A percentile compares a stretch with the other conserved stretches of the same genome.
These are phyloP conservation scores for Malurus splendens DNA, from an alignment of 2,797 vertebrate species.

Conservation along the genomic window DNA sequence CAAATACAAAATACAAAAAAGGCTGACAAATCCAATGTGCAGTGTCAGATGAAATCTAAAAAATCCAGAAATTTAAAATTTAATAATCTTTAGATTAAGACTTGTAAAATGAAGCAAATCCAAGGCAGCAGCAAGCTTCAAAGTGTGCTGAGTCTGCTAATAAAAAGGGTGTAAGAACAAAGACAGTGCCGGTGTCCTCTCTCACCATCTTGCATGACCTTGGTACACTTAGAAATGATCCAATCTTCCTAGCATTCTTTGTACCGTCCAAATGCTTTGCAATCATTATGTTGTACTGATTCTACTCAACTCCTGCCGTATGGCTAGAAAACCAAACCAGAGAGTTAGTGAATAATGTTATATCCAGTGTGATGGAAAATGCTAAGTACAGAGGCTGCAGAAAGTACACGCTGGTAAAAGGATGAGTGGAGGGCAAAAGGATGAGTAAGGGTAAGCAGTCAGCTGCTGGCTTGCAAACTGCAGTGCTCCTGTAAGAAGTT, in stretches of 20 bases:
- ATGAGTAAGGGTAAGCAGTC: constrained; percentile 55
- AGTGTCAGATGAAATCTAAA: constrained; percentile 85
- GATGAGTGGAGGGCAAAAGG: constrained; percentile 43
- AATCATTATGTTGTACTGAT: constrained; percentile 89
- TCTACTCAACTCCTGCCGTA: constrained; percentile 96
- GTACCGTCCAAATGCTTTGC: constrained; percentile 54
- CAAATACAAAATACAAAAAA: constrained; percentile 90
- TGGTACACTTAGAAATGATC: constrained; percentile 70
- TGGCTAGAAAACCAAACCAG: constrained; percentile 77
- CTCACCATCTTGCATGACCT: constrained; percentile 75
- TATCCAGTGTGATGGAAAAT: background rate
- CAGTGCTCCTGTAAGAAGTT: background rate
- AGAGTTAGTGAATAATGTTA: background rate
- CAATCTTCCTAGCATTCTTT: constrained; percentile 63
- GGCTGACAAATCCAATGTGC: constrained; percentile 85
- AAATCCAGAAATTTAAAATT: constrained; percentile 84
- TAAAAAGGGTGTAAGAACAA: constrained; percentile 84
- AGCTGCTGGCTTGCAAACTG: constrained; percentile 52
- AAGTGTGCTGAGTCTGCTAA: constrained; percentile 87
- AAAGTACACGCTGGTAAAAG: constrained; percentile 14
- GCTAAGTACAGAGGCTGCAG: background rate
- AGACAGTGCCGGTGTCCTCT: constrained; percentile 82
- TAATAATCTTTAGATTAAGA: constrained; percentile 71
- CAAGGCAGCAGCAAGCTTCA: constrained; percentile 87
- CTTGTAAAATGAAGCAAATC: constrained; percentile 72